A percentile compares a stretch with the other conserved stretches of the same genome.
Evolutionary conservation across 1,140 invertebrate species (phyloP).

Genomic region (Caenorhabditis elegans): WBcel235 BX284604.4:683001-683500

Average conservation of each 20-base stretch:
- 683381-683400: neutral
- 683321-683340: neutral
- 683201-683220: neutral
- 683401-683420: neutral
- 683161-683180: neutral
- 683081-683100: conserved; percentile 60
- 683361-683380: conserved; percentile 29
- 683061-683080: conserved; percentile 59
- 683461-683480: no score
- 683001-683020: neutral
- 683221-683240: conserved; percentile 29
- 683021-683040: neutral
- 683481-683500: no score
- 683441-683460: no score
- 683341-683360: conserved; percentile 20
- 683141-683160: neutral
- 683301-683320: no score
- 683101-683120: conserved; percentile 61
- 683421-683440: no score
- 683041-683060: neutral
- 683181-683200: neutral
- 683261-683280: conserved; percentile 19
- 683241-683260: conserved; percentile 31
- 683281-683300: neutral
- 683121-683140: conserved; percentile 56